Evolutionary conservation across 2,113 vertebrate genomes (phyloP).

Genomic region (Atlantisia rogersi): DNA sequence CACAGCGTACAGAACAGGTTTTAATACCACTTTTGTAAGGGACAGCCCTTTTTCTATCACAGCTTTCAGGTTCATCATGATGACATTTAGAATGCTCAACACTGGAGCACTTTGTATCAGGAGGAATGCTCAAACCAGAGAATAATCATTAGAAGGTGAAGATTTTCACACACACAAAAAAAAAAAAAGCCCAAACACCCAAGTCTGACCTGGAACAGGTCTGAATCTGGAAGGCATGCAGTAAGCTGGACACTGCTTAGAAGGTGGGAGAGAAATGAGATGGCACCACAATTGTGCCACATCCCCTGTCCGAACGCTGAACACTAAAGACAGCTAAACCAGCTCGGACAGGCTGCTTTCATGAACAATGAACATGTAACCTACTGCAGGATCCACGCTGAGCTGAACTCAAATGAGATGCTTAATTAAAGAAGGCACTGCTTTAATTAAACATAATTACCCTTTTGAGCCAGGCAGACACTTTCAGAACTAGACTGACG

Average conservation of each 20-base stretch:
- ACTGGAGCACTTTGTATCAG: background rate
- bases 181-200: no score
- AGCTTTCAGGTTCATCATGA: background rate
- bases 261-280: background rate
- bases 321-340: background rate
- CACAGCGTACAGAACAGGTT: background rate
- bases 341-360: background rate
- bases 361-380: background rate
- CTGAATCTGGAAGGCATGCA: background rate
- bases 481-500: background rate
- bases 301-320: background rate
- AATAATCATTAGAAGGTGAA: background rate
- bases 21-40: background rate
- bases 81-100: background rate
- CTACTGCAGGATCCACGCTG: background rate
- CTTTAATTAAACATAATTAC: background rate
- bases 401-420: background rate
- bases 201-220: background rate
- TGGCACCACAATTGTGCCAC: background rate
- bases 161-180: background rate
- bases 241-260: background rate
- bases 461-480: background rate
- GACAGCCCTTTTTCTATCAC: background rate
- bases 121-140: background rate
- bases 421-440: background rate